Base-by-base conservation (phyloP, 92 coral and sea anemone genomes). In the Porites rus region DNA sequence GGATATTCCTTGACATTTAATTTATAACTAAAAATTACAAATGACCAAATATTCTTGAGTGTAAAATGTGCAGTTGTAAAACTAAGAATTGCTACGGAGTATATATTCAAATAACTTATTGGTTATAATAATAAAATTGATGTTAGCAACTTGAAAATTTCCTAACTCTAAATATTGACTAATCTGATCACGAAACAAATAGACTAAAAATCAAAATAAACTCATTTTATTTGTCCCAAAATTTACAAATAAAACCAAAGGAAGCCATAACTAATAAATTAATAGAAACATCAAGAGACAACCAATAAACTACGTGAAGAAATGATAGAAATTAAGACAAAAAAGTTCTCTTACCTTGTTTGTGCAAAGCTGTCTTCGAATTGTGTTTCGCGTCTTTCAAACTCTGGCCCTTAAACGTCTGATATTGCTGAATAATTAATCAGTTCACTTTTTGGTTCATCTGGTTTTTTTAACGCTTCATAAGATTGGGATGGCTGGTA, bases 401-500 rank as follows among this genome's bases (percentile, higher is more conserved):
- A 73, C 22, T 64, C 87, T 56, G 87, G 73, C 63, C 79, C 87
- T 83, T 83, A 83, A 83, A 83, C 87, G 78, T 83, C 80, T 52
- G 43, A 50, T 53, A 14, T 9, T 46, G 79, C 28, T 83, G 80
- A 61, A 83, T 83, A 46, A 83, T 83, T 74, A 51, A 83, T 83
- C 18, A 74, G 73, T 64, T 83, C 76, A 65, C 21, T 53, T 80
- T 72, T 71, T 46, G 74, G 87, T 83, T 83, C 74, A 73, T 74
- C 80, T 73, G 87, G 80, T 83, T 74, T 73, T 38, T 65, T 83
- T 83, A 83, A 83, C 87, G 87, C 87, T 83, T 83, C 87, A 83
- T 14, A 51, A 74, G 50, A 72, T 83, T 6, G n/a, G 51, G 24
- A 62, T 43, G 73, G 87, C 87, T 83, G 87, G 87, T 83, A 65